These are phyloP conservation scores for Xestobium rufovillosum DNA, from an alignment of 2,888 invertebrate genomes.

Conservation along the genomic window DNA sequence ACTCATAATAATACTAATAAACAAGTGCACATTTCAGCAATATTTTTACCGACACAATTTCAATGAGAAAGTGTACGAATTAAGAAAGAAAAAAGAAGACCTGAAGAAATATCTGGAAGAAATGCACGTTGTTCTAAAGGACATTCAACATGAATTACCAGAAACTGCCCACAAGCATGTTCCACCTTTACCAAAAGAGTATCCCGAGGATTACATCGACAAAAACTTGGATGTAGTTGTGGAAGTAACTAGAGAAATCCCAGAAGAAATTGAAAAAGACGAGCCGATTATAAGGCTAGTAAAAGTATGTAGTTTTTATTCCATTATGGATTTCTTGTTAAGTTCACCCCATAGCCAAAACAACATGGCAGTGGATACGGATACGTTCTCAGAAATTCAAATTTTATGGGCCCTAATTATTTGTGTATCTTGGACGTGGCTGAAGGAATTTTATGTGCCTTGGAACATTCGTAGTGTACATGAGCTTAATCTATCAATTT, in stretches of 20 bases:
- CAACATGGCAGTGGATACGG: too few species aligned
- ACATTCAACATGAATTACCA: slow-evolving; percentile 55
- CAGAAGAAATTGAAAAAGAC: slow-evolving; percentile 20
- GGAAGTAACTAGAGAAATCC: slow-evolving; percentile 24
- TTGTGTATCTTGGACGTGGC: too few species aligned
- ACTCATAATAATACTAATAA: slow-evolving; percentile 5
- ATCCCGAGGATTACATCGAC: slow-evolving; percentile 53
- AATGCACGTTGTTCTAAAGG: slow-evolving; percentile 38
- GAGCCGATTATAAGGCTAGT: slow-evolving; percentile 26
- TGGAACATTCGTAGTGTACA: too few species aligned
- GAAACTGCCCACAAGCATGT: slow-evolving; percentile 41
- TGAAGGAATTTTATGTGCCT: too few species aligned
- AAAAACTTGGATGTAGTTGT: slow-evolving; percentile 46
- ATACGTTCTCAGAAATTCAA: too few species aligned
- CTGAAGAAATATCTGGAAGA: slow-evolving; percentile 38
- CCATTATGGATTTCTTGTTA: slow-evolving; percentile 6
- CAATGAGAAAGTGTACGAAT: slow-evolving; percentile 42
- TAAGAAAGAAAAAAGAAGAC: slow-evolving; percentile 42
- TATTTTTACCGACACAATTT: slow-evolving; percentile 45
- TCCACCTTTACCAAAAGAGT: slow-evolving; percentile 45
- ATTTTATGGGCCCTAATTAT: too few species aligned
- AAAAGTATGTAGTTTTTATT: slow-evolving; percentile 27
- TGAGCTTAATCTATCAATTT: too few species aligned
- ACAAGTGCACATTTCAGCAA: slow-evolving; percentile 36
- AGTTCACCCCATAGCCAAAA: too few species aligned